These are phyloP conservation scores for Apoderus coryli DNA, from an alignment of 2,888 invertebrate species.

Conservation along the genomic window DNA sequence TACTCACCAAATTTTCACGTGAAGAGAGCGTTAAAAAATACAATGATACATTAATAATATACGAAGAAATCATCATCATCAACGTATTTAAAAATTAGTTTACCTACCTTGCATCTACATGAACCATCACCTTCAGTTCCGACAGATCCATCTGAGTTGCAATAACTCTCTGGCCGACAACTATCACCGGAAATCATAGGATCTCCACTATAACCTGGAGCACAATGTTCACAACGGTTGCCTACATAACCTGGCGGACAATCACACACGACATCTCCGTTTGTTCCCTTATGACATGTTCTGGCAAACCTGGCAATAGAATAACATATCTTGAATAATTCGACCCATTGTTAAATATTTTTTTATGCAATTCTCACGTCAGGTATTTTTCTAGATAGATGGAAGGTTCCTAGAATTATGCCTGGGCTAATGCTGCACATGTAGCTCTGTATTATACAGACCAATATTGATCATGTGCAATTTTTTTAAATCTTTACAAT, in stretches of 20 bases:
- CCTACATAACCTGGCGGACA: conserved; percentile 71
- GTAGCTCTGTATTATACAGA: no score
- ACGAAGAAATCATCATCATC: no score
- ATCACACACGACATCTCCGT: conserved; percentile 63
- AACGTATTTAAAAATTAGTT: conserved; percentile 1
- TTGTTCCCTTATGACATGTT: conserved; percentile 59
- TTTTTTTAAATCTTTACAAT: no score
- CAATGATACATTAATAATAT: no score
- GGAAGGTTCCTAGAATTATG: no score
- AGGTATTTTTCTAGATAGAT: no score
- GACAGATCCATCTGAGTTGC: conserved; percentile 64
- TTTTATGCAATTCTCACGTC: no score
- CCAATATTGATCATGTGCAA: no score
- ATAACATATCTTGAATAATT: conserved; percentile 2
- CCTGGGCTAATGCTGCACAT: no score
- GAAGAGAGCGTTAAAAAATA: no score
- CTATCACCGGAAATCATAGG: conserved; percentile 60
- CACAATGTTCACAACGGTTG: conserved; percentile 62
- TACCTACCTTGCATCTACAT: conserved; percentile 56
- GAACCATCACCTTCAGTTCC: conserved; percentile 36
- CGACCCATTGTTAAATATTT: background rate
- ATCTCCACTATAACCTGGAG: conserved; percentile 67
- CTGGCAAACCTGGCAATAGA: conserved; percentile 54
- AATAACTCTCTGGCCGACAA: conserved; percentile 46
- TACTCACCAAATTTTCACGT: no score